Base-by-base conservation (phyloP, 2,888 invertebrate species). In the Dynastes grantii region DNA sequence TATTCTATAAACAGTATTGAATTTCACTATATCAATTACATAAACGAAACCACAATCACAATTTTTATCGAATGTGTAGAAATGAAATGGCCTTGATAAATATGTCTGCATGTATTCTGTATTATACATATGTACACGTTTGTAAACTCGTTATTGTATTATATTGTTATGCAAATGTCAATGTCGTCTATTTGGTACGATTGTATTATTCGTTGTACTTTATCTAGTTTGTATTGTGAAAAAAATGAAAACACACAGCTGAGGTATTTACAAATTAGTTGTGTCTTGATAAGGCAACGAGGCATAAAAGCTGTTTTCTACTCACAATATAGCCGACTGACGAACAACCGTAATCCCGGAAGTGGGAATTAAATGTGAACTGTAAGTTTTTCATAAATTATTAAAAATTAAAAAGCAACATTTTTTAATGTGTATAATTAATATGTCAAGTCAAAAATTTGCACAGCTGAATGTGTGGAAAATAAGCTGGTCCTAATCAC, bases 111-210 rank as follows among this genome's bases (percentile, higher is more conserved):
- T 78, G 40, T 75, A 73, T 65, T 51, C 40, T 32, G 37, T 70
- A 37, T 37, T 5, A 70, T 32, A 45, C 49, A 45, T 78, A 75
- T 64, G 49, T 71, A 27, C 61, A 70, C 22, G 61, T 71, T 61
- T 73, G 64, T 65, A 75, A 76, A 55, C 37, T 16, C 8, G 32
- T 32, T 64, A 65, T 65, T 76, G 67, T 58, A 67, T 63, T 67
- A 53, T 49, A 76, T 67, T 58, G 55, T 55, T 67, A 73, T 73
- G 73, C 40, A 73, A 73, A 73, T 58, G 73, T 73, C 73, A 73
- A 73, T 73, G 73, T 58, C 58, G 58, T 73, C 58, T 40, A 61
- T 73, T 32, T 61, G 32, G 37, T 58, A 6, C 27, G n/a, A 29
- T 51, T 45, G 13, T 67, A 67, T 16, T 40, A 16, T 40, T 16